Base-by-base conservation (phyloP, 2,888 invertebrate genomes). In the Dascillus cervinus region DNA sequence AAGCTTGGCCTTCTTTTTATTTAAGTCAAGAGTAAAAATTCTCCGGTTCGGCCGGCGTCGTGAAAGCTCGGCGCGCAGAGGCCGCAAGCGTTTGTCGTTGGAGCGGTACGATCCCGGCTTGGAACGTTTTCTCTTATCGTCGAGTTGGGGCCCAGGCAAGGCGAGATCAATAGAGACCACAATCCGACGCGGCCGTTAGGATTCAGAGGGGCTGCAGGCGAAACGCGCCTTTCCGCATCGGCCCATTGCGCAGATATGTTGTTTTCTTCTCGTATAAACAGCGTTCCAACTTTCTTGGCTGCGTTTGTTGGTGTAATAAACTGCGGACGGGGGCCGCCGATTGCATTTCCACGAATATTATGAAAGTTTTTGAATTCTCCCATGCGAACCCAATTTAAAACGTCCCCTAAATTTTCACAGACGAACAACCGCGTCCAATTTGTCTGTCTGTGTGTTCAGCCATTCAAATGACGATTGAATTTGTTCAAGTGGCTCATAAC, bases 1-100 rank as follows among this genome's bases (percentile, higher is more conserved):
- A 49, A 50, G 52, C 51, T 52, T 61, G 61, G 60, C 62, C 62
- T 63, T 62, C 60, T 62, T 63, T n/a, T 60, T 52, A 47, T 44
- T 41, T 25, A 32, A 41, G 34, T 33, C 44, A 43, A 20, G n/a
- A 30, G 29, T 31, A 28, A 34, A 23, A 37, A 17, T 29, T 21
- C 17, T 29, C 22, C 39, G 26, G 39, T 32, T 37, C 41, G 41
- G 21, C 34, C 29, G 20, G 22, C 29, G 27, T 37, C 52, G 48
- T 29, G 9, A 14, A 23, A 29, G 29, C 35, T 40, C 43, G 39
- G 26, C 22, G 13, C 13, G 21, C 14, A 17, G 27, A 25, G 27
- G 21, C 32, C 23, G 10, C 10, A 29, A 22, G n/a, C 19, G 9
- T 22, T 19, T 19, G 15, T 12, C n/a, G n/a, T 34, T 47, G 52